phyloP scores from a whole-genome alignment of 2,888 invertebrate species.

The Standfussiana lucernea region DNA sequence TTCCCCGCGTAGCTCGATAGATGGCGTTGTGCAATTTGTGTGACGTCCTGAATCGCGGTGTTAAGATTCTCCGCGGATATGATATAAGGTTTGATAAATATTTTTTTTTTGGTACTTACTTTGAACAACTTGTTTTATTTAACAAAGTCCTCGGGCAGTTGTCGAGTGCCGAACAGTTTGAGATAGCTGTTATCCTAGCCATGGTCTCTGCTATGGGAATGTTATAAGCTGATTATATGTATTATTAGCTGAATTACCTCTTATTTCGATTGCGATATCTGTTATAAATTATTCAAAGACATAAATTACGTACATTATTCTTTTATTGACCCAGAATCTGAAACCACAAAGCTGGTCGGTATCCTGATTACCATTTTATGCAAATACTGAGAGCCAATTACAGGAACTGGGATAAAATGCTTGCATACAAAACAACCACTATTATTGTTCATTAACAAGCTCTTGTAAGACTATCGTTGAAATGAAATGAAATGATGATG shows the following conservation, averaged over 20 bases:
- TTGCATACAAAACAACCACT: not conserved
- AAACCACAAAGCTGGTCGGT: slow-evolving; percentile 7
- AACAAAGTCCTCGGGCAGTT: no score
- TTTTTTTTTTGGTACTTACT: no score
- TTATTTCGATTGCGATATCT: not conserved
- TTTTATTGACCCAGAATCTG: slow-evolving; percentile 15
- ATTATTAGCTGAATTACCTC: not conserved
- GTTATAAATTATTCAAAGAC: slow-evolving; percentile 7
- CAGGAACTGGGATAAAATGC: slow-evolving; percentile 9
- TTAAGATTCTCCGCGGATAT: no score
- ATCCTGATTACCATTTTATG: slow-evolving; percentile 49
- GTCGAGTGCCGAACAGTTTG: no score
- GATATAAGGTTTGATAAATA: no score
- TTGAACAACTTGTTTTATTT: no score
- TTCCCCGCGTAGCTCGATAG: no score
- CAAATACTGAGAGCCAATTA: slow-evolving; percentile 55
- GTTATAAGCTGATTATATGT: not conserved
- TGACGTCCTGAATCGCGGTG: no score
- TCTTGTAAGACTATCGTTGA: not conserved
- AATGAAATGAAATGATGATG: no score
- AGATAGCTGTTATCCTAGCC: no score
- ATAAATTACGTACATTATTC: slow-evolving; percentile 11
- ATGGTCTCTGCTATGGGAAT: not conserved
- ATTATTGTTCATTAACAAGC: slow-evolving; percentile 13
- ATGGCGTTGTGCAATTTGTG: no score